phyloP scores from a whole-genome alignment of 2,113 vertebrate species.

The Emydura subglobosa region DNA sequence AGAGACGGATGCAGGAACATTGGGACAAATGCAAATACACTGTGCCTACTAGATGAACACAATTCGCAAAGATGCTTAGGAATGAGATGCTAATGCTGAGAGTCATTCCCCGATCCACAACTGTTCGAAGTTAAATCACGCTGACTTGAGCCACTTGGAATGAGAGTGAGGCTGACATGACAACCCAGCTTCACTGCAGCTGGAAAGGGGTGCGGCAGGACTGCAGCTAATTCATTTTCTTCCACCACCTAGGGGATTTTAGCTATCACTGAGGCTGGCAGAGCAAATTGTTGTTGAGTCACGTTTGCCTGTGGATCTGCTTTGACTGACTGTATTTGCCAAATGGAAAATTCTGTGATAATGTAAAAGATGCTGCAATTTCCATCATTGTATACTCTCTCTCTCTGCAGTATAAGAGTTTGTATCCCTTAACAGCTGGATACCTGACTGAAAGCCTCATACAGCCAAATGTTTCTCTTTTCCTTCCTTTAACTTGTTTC shows the following conservation, averaged over 20 bases:
- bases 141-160: neutral
- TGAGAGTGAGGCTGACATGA: conserved; percentile 4
- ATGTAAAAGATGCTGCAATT: neutral
- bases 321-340: neutral
- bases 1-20: neutral
- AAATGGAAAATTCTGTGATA: neutral
- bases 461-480: neutral
- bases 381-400: neutral
- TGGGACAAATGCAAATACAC: neutral
- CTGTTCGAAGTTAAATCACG: neutral
- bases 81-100: neutral
- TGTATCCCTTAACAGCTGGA: neutral
- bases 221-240: conserved; percentile 34
- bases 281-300: neutral
- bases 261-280: neutral
- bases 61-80: neutral
- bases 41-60: neutral
- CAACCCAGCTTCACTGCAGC: neutral
- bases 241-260: conserved; percentile 14
- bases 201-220: conserved; percentile 13
- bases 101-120: neutral
- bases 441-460: neutral
- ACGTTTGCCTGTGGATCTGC: neutral
- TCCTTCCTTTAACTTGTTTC: neutral
- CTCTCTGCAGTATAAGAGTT: neutral